Base-by-base conservation (phyloP, 2,888 invertebrate genomes). In the Epirrita christyi region DNA sequence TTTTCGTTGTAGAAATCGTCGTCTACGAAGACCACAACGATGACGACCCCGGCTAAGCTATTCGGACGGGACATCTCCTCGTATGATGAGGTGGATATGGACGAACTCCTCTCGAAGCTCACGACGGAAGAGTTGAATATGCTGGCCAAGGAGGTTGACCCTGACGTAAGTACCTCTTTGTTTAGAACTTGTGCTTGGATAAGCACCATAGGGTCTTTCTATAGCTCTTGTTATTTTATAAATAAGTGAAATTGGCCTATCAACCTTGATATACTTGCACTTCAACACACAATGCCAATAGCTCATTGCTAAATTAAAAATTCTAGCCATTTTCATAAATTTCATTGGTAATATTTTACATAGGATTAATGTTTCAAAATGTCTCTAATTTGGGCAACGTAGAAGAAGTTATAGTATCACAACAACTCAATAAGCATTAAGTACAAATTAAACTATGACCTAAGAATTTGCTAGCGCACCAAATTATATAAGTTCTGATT, bases 131-230 rank as follows among this genome's bases (percentile, higher is more conserved):
- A 99, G 93, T 96, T 99, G 71, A 98, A 97, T 79, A 97, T 99
- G 88, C 93, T 99, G 78, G 98, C 99, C 77, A 98, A 98, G 93
- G 99, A 99, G 94, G 98, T 99, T 72, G 99, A 99, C 93, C 99
- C 99, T 68, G 99, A 99, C 94, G 99, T 99, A 93, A 97, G 97
- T 95, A 77, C 21, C 49, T 48, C 52, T 37, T 54, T 32, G 6
- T 40, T 40, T n/a, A n/a, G n/a, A n/a, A n/a, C n/a, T n/a, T n/a
- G n/a, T n/a, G n/a, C n/a, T n/a, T n/a, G n/a, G n/a, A n/a, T n/a
- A n/a, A n/a, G n/a, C n/a, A n/a, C n/a, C n/a, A n/a, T n/a, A n/a
- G n/a, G 21, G 21, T 21, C 21, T 21, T 21, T 21, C 21, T 3
- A 21, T 21, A 21, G 21, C 21, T 21, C 2, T 21, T 21, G 21